Percentiles rank a stretch among this genome's conserved stretches.
Conservation (phyloP, 2,888 invertebrate genomes). For the Sesia apiformis region DNA sequence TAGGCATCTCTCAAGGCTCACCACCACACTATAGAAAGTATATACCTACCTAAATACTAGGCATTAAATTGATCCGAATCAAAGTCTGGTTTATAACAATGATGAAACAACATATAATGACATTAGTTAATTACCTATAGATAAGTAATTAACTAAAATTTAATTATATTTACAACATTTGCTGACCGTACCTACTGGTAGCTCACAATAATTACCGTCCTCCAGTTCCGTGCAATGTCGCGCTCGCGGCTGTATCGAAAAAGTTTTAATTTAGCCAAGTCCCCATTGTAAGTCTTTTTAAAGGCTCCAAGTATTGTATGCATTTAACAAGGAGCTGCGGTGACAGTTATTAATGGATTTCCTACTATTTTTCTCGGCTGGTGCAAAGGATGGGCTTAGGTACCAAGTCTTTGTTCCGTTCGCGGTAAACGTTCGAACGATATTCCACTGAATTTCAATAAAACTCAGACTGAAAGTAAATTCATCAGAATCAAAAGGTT, state of each 20-base stretch:
- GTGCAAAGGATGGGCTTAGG: constrained; percentile 63
- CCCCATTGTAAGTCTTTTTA: constrained; percentile 70
- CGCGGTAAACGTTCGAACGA: constrained; percentile 6
- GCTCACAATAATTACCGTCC: constrained; percentile 63
- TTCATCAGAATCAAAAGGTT: too few relatives aligned
- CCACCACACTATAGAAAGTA: too few relatives aligned
- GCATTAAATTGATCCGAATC: too few relatives aligned
- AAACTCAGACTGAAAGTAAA: background rate
- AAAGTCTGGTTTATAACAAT: too few relatives aligned
- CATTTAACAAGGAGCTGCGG: constrained; percentile 70
- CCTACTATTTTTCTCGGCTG: constrained; percentile 68
- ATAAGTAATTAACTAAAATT: too few relatives aligned
- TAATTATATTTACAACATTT: background rate
- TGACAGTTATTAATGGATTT: constrained; percentile 71
- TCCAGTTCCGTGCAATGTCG: constrained; percentile 69
- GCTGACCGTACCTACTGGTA: constrained; percentile 26
- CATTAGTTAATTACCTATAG: too few relatives aligned
- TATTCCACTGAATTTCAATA: background rate
- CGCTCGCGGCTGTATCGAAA: constrained; percentile 65
- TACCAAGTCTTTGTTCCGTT: constrained; percentile 56
- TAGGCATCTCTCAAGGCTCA: too few relatives aligned
- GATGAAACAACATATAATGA: too few relatives aligned
- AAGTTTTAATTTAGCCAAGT: constrained; percentile 75
- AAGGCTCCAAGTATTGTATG: constrained; percentile 74
- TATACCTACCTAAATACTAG: too few relatives aligned